phyloP scores from a whole-genome alignment of 2,113 vertebrate species.

The Corythaixoides concolor region DNA sequence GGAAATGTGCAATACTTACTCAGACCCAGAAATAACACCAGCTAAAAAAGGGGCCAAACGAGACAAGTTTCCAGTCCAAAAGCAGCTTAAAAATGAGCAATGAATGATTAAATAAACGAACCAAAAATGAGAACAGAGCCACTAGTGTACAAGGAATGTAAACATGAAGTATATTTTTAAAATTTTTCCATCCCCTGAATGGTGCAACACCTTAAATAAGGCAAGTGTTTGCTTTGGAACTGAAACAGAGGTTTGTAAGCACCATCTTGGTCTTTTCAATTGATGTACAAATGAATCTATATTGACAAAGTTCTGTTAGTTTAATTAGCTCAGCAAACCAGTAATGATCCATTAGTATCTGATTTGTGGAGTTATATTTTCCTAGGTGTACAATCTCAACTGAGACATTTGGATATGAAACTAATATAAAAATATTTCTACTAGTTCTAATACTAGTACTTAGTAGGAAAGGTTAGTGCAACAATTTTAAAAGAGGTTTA shows the following conservation, averaged over 20 bases:
- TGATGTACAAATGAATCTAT: background rate
- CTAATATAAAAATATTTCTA: background rate
- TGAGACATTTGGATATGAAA: background rate
- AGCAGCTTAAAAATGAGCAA: slow-evolving; percentile 46
- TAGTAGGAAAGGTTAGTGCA: background rate
- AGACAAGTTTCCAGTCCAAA: slow-evolving; percentile 43
- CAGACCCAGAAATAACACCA: slow-evolving; percentile 37
- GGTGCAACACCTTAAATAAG: slow-evolving; percentile 51
- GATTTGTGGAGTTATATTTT: background rate
- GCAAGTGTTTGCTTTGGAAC: slow-evolving; percentile 9
- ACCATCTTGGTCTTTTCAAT: background rate
- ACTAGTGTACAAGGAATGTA: slow-evolving; percentile 68
- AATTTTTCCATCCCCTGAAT: slow-evolving; percentile 66
- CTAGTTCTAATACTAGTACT: background rate
- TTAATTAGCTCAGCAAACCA: background rate
- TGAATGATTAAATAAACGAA: slow-evolving; percentile 57
- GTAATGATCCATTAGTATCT: background rate
- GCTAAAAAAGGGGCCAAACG: background rate
- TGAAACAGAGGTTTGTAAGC: background rate
- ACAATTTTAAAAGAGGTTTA: background rate
- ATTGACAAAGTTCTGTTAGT: background rate
- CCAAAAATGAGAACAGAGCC: slow-evolving; percentile 56
- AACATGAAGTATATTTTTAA: slow-evolving; percentile 77
- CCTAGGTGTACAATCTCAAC: background rate
- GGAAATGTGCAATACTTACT: background rate